Evolutionary conservation across 2,113 vertebrate species (phyloP).

Genomic region (Prinia subflava): DNA sequence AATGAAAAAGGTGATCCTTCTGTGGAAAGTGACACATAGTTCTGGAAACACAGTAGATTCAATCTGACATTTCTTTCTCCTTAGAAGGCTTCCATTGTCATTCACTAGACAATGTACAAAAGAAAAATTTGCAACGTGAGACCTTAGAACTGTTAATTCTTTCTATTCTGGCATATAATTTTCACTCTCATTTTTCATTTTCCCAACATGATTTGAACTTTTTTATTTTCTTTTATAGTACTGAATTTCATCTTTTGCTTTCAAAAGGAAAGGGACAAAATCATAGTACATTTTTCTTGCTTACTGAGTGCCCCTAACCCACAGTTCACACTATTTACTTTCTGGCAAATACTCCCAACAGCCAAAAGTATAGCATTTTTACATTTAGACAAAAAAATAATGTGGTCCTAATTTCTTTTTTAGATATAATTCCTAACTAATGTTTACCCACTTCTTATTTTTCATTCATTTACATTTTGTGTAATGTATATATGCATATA

Average conservation of each 20-base stretch:
- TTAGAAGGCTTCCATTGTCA: background rate
- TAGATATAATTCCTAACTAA: background rate
- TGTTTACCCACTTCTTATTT: background rate
- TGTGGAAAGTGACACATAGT: background rate
- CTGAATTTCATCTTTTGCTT: background rate
- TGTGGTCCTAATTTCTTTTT: background rate
- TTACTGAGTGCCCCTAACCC: background rate
- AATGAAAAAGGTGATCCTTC: background rate
- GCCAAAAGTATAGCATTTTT: background rate
- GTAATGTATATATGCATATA: too few relatives aligned
- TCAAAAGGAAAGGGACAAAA: background rate
- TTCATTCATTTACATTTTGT: background rate
- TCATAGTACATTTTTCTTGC: background rate
- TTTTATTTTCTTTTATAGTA: background rate
- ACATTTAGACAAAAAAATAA: background rate
- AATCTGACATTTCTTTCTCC: background rate
- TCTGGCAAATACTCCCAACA: background rate
- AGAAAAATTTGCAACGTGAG: background rate
- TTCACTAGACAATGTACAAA: background rate
- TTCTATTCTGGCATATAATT: background rate
- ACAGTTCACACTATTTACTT: background rate
- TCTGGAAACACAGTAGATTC: background rate
- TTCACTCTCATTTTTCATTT: background rate
- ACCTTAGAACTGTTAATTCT: background rate
- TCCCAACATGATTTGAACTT: background rate